Evolutionary conservation across 2,113 vertebrate genomes (phyloP).

Genomic region (Myanophis thanlyinensis): DNA sequence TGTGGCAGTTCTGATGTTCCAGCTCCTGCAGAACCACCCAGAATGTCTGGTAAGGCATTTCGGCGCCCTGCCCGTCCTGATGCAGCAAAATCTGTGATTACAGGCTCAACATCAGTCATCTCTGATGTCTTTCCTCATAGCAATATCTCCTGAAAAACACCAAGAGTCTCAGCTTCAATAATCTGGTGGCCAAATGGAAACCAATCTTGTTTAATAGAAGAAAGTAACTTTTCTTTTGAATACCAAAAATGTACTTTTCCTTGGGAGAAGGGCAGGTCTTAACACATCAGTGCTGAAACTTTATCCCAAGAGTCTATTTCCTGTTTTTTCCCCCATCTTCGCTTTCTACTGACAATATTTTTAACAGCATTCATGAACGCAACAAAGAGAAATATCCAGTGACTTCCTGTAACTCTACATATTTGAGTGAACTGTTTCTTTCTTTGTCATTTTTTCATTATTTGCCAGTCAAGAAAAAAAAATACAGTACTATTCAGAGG

Average conservation of each 20-base stretch:
- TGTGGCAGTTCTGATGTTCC: slow-evolving; percentile 75
- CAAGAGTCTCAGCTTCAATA: slow-evolving; percentile 24
- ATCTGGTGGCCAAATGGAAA: not conserved
- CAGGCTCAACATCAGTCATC: slow-evolving; percentile 88
- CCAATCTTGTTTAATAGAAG: not conserved
- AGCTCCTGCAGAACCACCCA: slow-evolving; percentile 67
- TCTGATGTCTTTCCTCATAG: slow-evolving; percentile 79
- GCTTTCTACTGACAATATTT: accelerated
- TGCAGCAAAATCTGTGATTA: slow-evolving; percentile 79
- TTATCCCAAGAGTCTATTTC: not conserved
- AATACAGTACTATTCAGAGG: slow-evolving; percentile 25
- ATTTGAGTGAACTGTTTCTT: slow-evolving; percentile 3
- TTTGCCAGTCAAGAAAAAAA: slow-evolving; percentile 26
- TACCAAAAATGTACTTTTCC: slow-evolving; percentile 4
- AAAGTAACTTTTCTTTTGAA: slow-evolving; percentile 15
- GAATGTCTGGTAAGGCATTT: slow-evolving; percentile 85
- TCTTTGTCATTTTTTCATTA: slow-evolving; percentile 25
- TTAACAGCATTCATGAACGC: slow-evolving; percentile 1
- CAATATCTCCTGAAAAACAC: slow-evolving; percentile 69
- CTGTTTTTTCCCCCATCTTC: not conserved
- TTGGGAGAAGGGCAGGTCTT: slow-evolving; percentile 1
- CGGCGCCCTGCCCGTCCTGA: slow-evolving; percentile 83
- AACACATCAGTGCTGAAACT: not conserved
- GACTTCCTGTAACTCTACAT: slow-evolving; percentile 4
- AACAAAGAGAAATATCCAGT: slow-evolving; percentile 13